Conservation (phyloP, 2,888 invertebrate genomes). For the Apotomis capreana region DNA sequence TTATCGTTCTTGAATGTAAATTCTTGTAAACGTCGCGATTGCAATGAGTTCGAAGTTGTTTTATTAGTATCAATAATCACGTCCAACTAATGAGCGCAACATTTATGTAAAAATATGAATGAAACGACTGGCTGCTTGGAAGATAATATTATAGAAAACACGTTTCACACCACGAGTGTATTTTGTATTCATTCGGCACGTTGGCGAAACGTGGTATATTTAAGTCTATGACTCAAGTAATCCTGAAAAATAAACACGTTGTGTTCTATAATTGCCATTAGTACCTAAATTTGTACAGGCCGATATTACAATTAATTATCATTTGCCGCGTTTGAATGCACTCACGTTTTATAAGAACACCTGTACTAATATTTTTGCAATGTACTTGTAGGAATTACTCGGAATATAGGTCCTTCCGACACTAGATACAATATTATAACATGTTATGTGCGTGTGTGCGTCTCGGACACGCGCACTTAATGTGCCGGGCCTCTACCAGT, state of each 20-base stretch:
- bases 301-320: neutral
- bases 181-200: constrained; percentile 17
- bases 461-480: no score
- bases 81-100: neutral
- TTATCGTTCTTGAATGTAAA: neutral
- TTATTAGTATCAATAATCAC: neutral
- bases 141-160: constrained; percentile 13
- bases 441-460: no score
- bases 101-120: constrained; percentile 21
- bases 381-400: no score
- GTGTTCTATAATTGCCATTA: no score
- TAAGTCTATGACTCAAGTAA: neutral
- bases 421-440: no score
- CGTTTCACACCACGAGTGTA: constrained; percentile 7
- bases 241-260: neutral
- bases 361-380: neutral
- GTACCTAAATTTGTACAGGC: neutral
- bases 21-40: neutral
- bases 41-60: neutral
- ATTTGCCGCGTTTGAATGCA: neutral
- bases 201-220: constrained; percentile 9
- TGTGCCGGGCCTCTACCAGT: no score
- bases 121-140: constrained; percentile 5
- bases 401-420: no score
- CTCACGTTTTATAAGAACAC: neutral